Evolutionary conservation across 2,113 vertebrate species (phyloP).

Genomic region (Ochotona curzoniae): DNA sequence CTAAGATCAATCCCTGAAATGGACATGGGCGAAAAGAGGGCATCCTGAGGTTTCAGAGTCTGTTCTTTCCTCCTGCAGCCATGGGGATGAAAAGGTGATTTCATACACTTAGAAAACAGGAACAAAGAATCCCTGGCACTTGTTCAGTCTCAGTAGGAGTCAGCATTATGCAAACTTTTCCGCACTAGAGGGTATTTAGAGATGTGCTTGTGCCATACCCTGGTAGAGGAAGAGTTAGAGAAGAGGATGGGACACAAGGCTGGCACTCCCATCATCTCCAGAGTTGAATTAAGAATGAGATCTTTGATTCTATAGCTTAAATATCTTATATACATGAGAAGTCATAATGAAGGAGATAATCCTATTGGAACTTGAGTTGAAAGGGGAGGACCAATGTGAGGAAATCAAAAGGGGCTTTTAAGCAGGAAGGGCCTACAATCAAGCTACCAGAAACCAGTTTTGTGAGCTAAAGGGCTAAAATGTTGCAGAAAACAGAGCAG

Average conservation of each 20-base stretch:
- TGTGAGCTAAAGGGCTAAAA: background rate
- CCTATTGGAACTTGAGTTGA: background rate
- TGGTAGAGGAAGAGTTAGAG: conserved; percentile 38
- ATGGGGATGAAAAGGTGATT: too few species aligned
- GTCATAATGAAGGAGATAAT: background rate
- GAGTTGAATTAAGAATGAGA: background rate
- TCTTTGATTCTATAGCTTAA: conserved; percentile 35
- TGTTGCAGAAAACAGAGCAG: background rate
- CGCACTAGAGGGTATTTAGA: background rate
- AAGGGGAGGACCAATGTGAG: background rate
- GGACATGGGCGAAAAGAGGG: background rate
- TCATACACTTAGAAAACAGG: background rate
- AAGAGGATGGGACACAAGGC: background rate
- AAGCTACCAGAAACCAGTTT: background rate
- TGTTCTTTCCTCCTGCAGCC: background rate
- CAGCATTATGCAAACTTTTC: background rate
- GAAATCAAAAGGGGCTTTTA: background rate
- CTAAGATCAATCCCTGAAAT: too few species aligned
- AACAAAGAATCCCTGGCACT: background rate
- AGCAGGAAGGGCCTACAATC: background rate
- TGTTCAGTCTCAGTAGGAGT: background rate
- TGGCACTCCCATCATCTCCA: background rate
- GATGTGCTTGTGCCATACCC: background rate
- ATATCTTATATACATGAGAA: background rate
- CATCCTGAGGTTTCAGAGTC: background rate